Base-by-base conservation (phyloP, 2,113 vertebrate species). In the Myotis lucifugus region DNA sequence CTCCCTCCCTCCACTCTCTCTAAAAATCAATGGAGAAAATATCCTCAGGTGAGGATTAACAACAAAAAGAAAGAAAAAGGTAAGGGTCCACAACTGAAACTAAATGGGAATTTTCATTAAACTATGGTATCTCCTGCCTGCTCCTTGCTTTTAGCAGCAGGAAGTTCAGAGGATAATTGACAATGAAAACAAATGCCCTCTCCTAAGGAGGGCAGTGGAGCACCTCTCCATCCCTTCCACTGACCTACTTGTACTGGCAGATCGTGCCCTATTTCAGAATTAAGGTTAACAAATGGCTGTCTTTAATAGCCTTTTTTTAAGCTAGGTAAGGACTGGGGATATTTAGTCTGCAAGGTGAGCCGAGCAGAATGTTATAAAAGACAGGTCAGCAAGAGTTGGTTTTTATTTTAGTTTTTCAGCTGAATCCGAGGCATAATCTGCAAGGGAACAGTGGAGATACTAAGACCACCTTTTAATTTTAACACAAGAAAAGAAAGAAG, bases 391-490 rank as follows among this genome's bases (percentile, higher is more conserved):
- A 18, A 77, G 67, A 76, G 48, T 37, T 7, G 3, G 11, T 27
- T 56, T 46, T 64, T 69, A 42, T 52, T 52, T 52, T 73, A 42
- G 9, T 27, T 89, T 85, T 84, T 77, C 81, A 85, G 64, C 76
- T 67, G 29, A 85, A 50, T 77, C 48, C 48, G 77, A 21, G 59
- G 67, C 18, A 69, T 56, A 85, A 84, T 85, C 52, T 48, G 37
- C 11, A 74, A 89, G n/a, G 34, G 40, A 86, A 78, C 8, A 94
- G 6, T 25, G 21, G 74, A 93, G 42, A 64, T 76, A 61, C 4
- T 79, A 40, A 96, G 32, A 93, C 37, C 27, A 94, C 27, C 27
- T 91, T 95, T 85, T 67, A 78, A 8, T 93, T 64, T 96, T 95
- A 91, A 91, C 77, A 88, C 82, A 32, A 0, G 52, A 46, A 70